Conservation (phyloP, 2,888 invertebrate genomes). For the Alcis repandata region DNA sequence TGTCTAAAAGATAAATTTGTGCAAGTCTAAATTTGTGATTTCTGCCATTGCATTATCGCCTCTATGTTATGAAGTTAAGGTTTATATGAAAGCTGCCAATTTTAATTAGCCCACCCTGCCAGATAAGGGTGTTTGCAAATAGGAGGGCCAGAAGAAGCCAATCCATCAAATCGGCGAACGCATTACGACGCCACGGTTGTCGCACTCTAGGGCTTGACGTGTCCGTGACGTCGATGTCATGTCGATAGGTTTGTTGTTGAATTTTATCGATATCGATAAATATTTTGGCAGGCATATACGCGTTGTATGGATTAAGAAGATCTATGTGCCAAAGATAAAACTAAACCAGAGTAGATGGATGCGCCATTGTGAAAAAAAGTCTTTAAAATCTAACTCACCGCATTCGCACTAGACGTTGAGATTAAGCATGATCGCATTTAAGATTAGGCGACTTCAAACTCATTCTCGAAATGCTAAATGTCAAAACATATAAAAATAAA, state of each 20-base stretch:
- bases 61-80: constrained; percentile 52
- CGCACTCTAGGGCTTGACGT: constrained; percentile 59
- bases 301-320: no score
- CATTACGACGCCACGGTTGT: constrained; percentile 83
- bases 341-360: no score
- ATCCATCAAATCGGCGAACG: constrained; percentile 85
- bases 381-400: no score
- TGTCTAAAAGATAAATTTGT: neutral
- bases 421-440: no score
- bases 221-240: constrained; percentile 39
- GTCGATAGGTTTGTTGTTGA: constrained; percentile 9
- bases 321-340: no score
- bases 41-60: constrained; percentile 35
- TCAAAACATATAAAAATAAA: no score
- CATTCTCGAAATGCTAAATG: no score
- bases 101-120: constrained; percentile 80
- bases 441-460: no score
- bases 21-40: constrained; percentile 19
- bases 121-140: constrained; percentile 86
- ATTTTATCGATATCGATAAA: neutral
- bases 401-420: no score
- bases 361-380: no score
- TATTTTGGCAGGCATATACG: no score
- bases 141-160: constrained; percentile 85
- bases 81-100: constrained; percentile 63